Base-by-base conservation (phyloP, 2,888 invertebrate genomes). In the Dorcus hopei region DNA sequence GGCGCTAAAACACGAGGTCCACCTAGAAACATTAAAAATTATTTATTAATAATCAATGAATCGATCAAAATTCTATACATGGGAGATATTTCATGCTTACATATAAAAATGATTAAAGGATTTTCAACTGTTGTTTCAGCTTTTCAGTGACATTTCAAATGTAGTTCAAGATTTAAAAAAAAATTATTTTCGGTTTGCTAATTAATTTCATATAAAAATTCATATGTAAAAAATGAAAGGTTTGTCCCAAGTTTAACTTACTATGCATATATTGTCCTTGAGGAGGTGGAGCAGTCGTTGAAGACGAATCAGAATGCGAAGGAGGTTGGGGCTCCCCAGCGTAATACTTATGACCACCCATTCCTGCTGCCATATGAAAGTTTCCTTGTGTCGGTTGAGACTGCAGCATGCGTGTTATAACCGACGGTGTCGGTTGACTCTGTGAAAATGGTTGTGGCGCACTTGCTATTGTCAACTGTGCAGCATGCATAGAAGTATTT, bases 391-490 rank as follows among this genome's bases (percentile, higher is more conserved):
- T 61, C 19, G 80, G 76, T 62, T 80, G 81, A 1, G 80, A 75
- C 65, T 85, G 84, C 45, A 86, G 78, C 83, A 87, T 84, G 64
- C 85, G 79, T 7, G 85, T 85, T 48, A 87, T 86, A 6, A 87
- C 85, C 42, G 86, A 86, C 0, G 83, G 80, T 38, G 81, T 79
- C 1, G 80, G 78, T 58, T 77, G 76, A 42, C 78, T 78, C 57
- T 81, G 80, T 16, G 81, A 79, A 62, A 82, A 83, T 3, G 81
- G 78, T 65, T 81, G 82, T 2, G 81, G 81, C 6, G 81, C 80
- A 48, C 80, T 77, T 3, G 81, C 80, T 57, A 80, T 74, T 41
- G 78, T 73, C 58, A 78, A 72, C 61, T 75, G 72, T 45, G 66
- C 61, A 43, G 65, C 52, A 40, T 66, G 59, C 58, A 62, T 60